Base-by-base conservation (phyloP, 2,113 vertebrate species). In the Sebastes fasciatus region DNA sequence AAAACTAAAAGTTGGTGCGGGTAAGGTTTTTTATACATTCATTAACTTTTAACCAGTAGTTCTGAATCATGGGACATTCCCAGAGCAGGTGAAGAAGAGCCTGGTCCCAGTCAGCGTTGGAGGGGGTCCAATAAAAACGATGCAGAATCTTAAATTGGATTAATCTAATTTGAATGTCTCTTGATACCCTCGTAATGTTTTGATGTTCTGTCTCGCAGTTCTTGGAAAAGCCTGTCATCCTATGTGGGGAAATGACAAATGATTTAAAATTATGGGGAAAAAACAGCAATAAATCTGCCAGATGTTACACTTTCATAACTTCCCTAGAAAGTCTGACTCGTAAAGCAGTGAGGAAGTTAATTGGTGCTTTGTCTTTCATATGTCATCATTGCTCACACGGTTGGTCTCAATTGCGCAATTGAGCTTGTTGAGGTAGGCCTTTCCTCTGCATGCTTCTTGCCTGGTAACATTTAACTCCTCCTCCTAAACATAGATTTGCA, bases 401-500 rank as follows among this genome's bases (percentile, higher is more conserved):
- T n/a, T 58, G 14, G 58, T 69, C 65, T 80, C 82, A 75, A 42
- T 89, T 94, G 88, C 49, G 45, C 86, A 90, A 90, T 82, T 68
- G 8, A 49, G 65, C 65, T 85, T 79, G 75, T 77, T 72, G 77
- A 49, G 77, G 48, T 85, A 60, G n/a, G 46, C 48, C 57, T 86
- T 81, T 86, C 68, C 80, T 86, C 46, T 85, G 81, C 84, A 79
- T 74, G 80, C 89, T 62, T 87, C 82, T 86, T 89, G 80, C 86
- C 80, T 87, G 75, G 78, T 82, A 91, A 93, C 55, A 80, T 80
- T 87, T 65, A 79, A 86, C 83, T 90, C 87, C 91, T 78, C 86
- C 91, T 83, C 83, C 68, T 90, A 87, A 90, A 88, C 89, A 89
- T 87, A 90, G 78, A 90, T 89, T 88, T 84, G 79, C 85, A 79